Evolutionary conservation across 2,113 vertebrate species (phyloP).

Genomic region (Peromyscus polionotus): DNA sequence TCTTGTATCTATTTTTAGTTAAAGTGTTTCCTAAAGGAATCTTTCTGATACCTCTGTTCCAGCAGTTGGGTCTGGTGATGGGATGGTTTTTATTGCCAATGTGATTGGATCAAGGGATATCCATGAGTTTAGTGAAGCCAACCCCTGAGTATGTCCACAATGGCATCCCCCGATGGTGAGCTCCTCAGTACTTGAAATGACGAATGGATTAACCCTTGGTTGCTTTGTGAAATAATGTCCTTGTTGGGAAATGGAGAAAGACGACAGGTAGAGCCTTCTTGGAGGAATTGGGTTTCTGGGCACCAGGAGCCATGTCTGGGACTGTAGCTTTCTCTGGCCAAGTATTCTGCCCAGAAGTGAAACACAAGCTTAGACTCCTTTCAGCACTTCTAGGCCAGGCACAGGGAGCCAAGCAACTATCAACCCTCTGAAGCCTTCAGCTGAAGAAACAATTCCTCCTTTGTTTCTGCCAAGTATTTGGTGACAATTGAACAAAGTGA

Average conservation of each 20-base stretch:
- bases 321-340: background rate
- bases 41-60: background rate
- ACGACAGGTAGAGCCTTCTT: background rate
- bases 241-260: background rate
- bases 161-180: background rate
- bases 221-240: background rate
- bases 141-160: too few relatives aligned
- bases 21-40: background rate
- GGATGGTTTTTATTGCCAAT: background rate
- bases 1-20: background rate
- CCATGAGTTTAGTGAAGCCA: background rate
- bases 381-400: too few relatives aligned
- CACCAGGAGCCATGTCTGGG: background rate
- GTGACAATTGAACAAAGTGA: background rate
- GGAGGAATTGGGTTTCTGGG: background rate
- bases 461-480: background rate
- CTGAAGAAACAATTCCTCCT: background rate
- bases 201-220: background rate
- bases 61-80: background rate
- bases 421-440: background rate
- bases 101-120: background rate
- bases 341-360: background rate
- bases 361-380: background rate
- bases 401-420: background rate
- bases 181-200: background rate